Evolutionary conservation across 2,797 vertebrate genomes (phyloP).

Genomic region (Clamator glandarius): DNA sequence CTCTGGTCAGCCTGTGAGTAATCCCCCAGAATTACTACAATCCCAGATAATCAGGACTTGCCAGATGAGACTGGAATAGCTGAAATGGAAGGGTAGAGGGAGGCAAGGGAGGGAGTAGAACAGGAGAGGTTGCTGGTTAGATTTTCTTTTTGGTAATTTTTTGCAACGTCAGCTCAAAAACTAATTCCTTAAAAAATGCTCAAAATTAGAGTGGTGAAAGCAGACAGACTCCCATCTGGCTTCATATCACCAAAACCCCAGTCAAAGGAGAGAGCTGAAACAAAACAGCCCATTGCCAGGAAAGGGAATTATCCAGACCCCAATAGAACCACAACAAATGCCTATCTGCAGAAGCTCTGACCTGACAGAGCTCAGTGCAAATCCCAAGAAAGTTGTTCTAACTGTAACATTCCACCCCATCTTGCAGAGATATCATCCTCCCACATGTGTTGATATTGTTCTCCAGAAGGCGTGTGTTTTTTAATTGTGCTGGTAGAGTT

Average conservation of each 20-base stretch:
- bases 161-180: neutral
- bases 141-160: neutral
- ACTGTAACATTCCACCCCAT: neutral
- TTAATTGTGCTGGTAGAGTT: conserved; percentile 59
- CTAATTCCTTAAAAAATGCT: neutral
- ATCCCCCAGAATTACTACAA: conserved; percentile 6
- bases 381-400: neutral
- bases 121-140: neutral
- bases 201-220: neutral
- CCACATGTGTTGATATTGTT: conserved; percentile 66
- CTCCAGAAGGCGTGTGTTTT: conserved; percentile 44
- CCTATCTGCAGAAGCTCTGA: neutral
- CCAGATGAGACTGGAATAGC: neutral
- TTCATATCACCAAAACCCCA: neutral
- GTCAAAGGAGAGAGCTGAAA: neutral
- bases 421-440: conserved; percentile 41
- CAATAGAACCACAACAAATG: neutral
- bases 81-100: neutral
- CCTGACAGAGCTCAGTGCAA: neutral
- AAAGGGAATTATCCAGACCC: neutral
- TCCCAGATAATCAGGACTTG: neutral
- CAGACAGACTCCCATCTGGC: neutral
- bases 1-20: neutral
- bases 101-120: neutral
- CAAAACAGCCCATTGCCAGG: neutral